Evolutionary conservation across 1,140 invertebrate genomes (phyloP).

Genomic region (Pseudoatta argentina): DNA sequence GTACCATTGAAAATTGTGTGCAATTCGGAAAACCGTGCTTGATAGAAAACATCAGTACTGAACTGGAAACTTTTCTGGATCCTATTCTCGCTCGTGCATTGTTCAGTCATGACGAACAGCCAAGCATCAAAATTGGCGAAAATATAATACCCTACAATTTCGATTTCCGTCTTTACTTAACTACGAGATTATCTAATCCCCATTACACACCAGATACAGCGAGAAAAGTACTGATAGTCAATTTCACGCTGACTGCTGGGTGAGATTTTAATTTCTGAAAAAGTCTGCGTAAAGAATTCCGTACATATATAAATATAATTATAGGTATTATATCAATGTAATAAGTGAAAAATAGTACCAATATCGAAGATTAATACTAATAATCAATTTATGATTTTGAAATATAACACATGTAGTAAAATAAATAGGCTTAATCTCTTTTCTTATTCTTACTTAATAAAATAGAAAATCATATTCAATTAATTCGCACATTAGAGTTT

Average conservation of each 20-base stretch:
- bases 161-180: slow-evolving; percentile 90
- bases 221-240: slow-evolving; percentile 90
- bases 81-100: slow-evolving; percentile 87
- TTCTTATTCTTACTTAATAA: background rate
- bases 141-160: slow-evolving; percentile 88
- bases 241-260: slow-evolving; percentile 90
- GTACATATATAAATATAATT: background rate
- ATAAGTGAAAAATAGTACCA: background rate
- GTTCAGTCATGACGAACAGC: slow-evolving; percentile 85
- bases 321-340: background rate
- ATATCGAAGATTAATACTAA: background rate
- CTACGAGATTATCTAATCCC: slow-evolving; percentile 91
- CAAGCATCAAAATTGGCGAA: slow-evolving; percentile 88
- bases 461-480: background rate
- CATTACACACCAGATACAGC: slow-evolving; percentile 91
- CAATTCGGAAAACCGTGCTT: slow-evolving; percentile 90
- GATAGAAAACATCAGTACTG: slow-evolving; percentile 88
- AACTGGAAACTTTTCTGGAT: slow-evolving; percentile 90
- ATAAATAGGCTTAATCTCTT: background rate
- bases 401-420: background rate
- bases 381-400: background rate
- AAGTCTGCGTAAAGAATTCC: background rate
- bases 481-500: background rate
- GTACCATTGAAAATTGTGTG: slow-evolving; percentile 91
- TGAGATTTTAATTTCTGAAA: slow-evolving; percentile 71